phyloP scores from a whole-genome alignment of 2,113 vertebrate species.

The Notarius lentiginosus region DNA sequence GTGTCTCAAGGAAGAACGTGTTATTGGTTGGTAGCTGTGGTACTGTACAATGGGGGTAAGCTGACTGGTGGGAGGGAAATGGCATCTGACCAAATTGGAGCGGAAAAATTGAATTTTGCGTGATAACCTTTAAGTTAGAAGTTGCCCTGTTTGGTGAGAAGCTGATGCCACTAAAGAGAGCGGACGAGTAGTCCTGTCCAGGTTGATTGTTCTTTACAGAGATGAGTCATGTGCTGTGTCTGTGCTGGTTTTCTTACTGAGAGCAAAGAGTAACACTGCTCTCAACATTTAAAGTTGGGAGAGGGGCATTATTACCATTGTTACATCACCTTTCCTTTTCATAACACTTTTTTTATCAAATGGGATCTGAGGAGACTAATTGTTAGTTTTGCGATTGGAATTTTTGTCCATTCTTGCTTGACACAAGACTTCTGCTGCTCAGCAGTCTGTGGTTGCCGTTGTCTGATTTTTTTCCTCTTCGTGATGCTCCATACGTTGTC shows the following conservation, averaged over 20 bases:
- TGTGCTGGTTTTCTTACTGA: neutral
- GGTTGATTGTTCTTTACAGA: neutral
- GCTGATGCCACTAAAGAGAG: neutral
- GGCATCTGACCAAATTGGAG: neutral
- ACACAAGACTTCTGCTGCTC: no score
- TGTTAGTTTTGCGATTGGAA: no score
- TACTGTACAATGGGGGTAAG: neutral
- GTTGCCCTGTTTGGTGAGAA: neutral
- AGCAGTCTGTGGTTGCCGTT: no score
- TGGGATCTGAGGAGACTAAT: no score
- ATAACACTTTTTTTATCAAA: no score
- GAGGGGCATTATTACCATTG: no score
- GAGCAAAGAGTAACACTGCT: neutral
- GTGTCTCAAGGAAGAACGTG: neutral
- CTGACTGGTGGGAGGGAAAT: neutral
- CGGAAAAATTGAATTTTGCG: neutral
- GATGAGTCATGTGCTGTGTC: slow-evolving; percentile 6
- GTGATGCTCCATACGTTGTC: no score
- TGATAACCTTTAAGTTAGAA: neutral
- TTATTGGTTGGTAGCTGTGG: neutral
- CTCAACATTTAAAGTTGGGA: no score
- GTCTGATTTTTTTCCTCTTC: no score
- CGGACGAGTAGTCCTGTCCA: neutral
- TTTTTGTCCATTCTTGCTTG: no score
- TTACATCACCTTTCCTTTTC: no score